phyloP scores from a whole-genome alignment of 2,888 invertebrate species.

The Myopa tessellatipennis region DNA sequence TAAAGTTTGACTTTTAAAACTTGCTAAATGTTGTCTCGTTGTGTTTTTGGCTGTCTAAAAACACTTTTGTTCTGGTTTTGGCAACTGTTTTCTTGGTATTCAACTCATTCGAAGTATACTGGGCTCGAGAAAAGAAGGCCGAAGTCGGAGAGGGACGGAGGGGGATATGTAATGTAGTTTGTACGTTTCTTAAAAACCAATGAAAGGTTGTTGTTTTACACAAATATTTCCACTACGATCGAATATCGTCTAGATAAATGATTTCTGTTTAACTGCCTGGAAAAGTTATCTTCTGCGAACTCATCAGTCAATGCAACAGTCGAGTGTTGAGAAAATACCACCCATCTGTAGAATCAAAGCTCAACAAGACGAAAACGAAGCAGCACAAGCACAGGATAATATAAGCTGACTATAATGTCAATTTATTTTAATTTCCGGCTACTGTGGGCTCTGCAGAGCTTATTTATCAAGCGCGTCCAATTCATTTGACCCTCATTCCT shows the following conservation, averaged over 20 bases:
- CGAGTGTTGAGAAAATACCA: not conserved
- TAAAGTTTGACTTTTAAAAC: conserved; percentile 5
- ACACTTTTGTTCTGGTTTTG: not conserved
- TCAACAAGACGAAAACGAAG: not conserved
- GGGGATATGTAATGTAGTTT: no score
- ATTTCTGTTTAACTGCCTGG: no score
- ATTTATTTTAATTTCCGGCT: conserved; percentile 21
- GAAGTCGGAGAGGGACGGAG: no score
- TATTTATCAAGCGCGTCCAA: no score
- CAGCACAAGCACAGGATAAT: conserved; percentile 13
- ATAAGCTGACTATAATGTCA: conserved; percentile 17
- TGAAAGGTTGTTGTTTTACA: no score
- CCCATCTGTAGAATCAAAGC: conserved; percentile 13
- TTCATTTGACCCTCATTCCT: no score
- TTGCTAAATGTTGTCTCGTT: not conserved
- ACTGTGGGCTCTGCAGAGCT: not conserved
- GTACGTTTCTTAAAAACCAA: no score
- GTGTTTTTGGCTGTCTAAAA: not conserved
- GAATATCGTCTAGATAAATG: no score
- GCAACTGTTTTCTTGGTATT: not conserved
- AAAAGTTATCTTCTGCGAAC: no score
- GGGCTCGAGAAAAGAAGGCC: no score
- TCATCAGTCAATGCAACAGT: no score
- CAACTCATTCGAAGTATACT: not conserved
- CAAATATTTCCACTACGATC: no score